phyloP scores from a whole-genome alignment of 2,113 vertebrate species.

The Apodemus speciosus region DNA sequence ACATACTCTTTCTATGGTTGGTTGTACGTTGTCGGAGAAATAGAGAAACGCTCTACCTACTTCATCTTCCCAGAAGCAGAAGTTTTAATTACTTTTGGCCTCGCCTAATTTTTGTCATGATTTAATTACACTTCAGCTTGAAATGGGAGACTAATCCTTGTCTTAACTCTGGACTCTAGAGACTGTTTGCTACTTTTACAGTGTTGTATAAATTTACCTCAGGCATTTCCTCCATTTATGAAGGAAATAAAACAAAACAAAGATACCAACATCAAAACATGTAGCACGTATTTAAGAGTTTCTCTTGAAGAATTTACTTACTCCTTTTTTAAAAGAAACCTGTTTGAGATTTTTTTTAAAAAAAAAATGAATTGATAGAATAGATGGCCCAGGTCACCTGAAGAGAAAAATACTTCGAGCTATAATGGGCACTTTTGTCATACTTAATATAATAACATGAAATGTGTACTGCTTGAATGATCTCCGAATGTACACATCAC shows the following conservation, averaged over 20 bases:
- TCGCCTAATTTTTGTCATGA: conserved; percentile 37
- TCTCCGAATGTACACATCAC: conserved; percentile 5
- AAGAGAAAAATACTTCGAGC: conserved; percentile 34
- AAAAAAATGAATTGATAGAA: not conserved
- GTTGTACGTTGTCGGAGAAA: conserved; percentile 8
- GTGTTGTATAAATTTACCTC: conserved; percentile 38
- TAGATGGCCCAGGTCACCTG: conserved; percentile 29
- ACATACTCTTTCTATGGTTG: not conserved
- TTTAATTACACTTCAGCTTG: conserved; percentile 34
- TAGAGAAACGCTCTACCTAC: not conserved
- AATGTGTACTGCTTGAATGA: conserved; percentile 46
- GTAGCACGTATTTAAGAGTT: not conserved
- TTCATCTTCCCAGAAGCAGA: conserved; percentile 25
- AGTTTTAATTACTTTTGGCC: not conserved
- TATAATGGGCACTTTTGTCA: not conserved
- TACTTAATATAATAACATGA: conserved; percentile 29
- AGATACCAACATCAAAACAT: not conserved
- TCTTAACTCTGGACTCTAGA: not conserved
- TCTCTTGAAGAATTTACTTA: conserved; percentile 53
- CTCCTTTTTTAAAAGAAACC: not conserved
- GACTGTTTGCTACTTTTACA: conserved; percentile 6
- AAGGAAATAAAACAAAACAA: conserved; percentile 11
- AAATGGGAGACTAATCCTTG: not conserved
- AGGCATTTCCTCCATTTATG: conserved; percentile 40
- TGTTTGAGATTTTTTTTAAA: not conserved